A percentile compares a stretch with the other conserved stretches of the same genome.
phyloP scores from a whole-genome alignment of 2,888 invertebrate genomes.

The Geotrupes spiniger region DNA sequence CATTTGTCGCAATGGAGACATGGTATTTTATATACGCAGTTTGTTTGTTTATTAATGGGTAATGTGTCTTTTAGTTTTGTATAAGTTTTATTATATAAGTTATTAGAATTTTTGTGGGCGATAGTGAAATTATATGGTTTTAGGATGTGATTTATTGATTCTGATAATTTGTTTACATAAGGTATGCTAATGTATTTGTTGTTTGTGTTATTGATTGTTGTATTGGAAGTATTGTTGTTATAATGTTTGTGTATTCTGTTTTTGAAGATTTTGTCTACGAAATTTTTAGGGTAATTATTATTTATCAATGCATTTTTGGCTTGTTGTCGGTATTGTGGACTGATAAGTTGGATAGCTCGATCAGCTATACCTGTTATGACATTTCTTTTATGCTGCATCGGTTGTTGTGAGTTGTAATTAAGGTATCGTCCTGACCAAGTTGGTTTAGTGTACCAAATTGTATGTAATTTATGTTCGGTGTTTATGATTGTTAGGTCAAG shows the following conservation, averaged over 20 bases:
- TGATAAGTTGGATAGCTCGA: neutral
- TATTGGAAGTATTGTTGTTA: conserved; percentile 1
- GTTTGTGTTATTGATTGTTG: neutral
- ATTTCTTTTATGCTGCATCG: neutral
- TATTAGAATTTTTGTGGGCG: neutral
- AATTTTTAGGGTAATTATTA: neutral
- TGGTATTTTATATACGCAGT: neutral
- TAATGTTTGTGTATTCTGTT: neutral
- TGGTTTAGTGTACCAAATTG: conserved; percentile 5
- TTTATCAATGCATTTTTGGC: neutral
- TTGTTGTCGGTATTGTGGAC: neutral
- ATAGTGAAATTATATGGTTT: neutral
- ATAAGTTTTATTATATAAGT: neutral
- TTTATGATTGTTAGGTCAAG: neutral
- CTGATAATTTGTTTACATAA: neutral
- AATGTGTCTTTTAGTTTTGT: neutral
- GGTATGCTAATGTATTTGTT: neutral
- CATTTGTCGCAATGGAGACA: neutral
- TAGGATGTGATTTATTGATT: neutral
- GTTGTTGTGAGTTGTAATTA: conserved; percentile 1
- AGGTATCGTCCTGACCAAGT: conserved; percentile 1
- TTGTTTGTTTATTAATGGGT: neutral
- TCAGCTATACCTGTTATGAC: neutral
- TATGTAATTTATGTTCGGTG: neutral
- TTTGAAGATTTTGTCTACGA: neutral